Evolutionary conservation across 2,797 vertebrate species (phyloP).

Genomic region (Clamator glandarius): DNA sequence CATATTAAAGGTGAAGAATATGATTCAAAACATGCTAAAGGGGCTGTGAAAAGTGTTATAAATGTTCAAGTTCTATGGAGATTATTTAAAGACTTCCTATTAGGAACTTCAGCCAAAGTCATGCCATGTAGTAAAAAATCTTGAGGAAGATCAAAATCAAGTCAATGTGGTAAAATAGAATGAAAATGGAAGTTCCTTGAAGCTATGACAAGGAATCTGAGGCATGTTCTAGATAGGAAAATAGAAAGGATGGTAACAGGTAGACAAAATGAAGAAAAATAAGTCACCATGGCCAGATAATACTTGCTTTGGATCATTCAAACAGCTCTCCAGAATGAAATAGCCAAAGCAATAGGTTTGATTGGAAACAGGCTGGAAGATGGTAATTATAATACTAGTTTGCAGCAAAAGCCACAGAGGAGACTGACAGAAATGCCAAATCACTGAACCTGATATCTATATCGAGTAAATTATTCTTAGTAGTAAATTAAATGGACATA

Average conservation of each 20-base stretch:
- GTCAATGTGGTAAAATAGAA: background rate
- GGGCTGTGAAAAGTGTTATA: background rate
- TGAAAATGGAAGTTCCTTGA: background rate
- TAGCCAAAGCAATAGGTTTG: background rate
- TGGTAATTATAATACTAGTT: background rate
- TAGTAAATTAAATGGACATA: background rate
- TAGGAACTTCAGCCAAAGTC: background rate
- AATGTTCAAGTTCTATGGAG: background rate
- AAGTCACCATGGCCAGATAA: background rate
- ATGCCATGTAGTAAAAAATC: background rate
- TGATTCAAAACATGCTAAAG: background rate
- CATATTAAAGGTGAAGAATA: background rate
- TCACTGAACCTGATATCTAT: background rate
- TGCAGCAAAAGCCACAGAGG: background rate
- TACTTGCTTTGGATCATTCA: background rate
- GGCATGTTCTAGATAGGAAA: background rate
- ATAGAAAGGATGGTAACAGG: background rate
- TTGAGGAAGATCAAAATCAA: background rate
- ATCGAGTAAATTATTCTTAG: background rate
- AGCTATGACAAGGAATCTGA: background rate
- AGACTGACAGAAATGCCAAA: background rate
- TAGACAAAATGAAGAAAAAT: background rate
- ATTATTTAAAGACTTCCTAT: background rate
- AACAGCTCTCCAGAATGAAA: background rate
- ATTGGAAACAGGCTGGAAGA: background rate